Evolutionary conservation across 2,797 vertebrate genomes (phyloP).

Genomic region (Enteromius fasciolatus): DNA sequence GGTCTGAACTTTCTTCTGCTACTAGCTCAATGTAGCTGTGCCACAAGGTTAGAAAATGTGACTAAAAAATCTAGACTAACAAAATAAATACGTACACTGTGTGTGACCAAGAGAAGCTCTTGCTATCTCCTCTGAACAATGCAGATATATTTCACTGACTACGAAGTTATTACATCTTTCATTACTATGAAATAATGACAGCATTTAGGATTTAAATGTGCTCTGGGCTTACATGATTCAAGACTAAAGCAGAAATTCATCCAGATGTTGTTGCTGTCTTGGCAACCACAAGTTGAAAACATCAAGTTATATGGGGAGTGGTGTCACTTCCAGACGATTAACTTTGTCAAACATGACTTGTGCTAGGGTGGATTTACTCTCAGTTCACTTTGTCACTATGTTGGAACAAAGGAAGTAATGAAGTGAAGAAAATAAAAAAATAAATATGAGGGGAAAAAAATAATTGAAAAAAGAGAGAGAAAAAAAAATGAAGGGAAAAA

Average conservation of each 20-base stretch:
- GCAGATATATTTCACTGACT: neutral
- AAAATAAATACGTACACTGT: neutral
- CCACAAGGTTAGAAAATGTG: neutral
- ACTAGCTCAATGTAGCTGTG: neutral
- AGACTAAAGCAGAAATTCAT: constrained; percentile 19
- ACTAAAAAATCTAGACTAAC: constrained; percentile 27
- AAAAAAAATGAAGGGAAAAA: neutral
- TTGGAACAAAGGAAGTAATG: constrained; percentile 4
- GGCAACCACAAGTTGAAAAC: constrained; percentile 28
- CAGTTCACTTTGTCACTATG: constrained; percentile 7
- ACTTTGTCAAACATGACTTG: constrained; percentile 34
- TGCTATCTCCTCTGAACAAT: neutral
- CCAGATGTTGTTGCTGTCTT: constrained; percentile 43
- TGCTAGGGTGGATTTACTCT: constrained; percentile 18
- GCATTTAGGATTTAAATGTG: neutral
- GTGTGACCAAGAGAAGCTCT: neutral
- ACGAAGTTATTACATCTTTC: constrained; percentile 3
- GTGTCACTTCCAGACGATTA: constrained; percentile 38
- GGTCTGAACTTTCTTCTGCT: constrained; percentile 24
- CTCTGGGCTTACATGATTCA: neutral
- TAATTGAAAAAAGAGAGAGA: neutral
- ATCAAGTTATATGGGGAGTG: constrained; percentile 32
- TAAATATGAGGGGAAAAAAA: neutral
- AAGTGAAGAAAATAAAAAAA: neutral
- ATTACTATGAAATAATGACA: neutral